Evolutionary conservation across 1,140 invertebrate genomes (phyloP), one percentile per base, ranked within the genome.

Genomic region (Galleria mellonella): DNA sequence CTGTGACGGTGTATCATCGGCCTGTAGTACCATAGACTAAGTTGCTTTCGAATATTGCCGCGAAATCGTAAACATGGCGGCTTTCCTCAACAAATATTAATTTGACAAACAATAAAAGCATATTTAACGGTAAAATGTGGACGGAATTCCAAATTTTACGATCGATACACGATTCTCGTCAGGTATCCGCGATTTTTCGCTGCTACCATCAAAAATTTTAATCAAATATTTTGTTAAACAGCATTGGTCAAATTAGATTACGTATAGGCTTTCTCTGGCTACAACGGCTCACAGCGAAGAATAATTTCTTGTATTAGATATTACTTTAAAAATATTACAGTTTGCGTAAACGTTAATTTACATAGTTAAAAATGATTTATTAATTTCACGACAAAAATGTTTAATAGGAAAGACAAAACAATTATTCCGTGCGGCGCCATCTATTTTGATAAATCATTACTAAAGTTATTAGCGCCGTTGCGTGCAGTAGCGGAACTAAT

Each of bases 401-500:
- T n/a, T n/a, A n/a, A n/a, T n/a, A n/a, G n/a, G n/a, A n/a, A n/a
- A n/a, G n/a, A n/a, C n/a, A n/a, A n/a, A n/a, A n/a, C n/a, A n/a
- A n/a, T n/a, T 23, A 6, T 3, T 23, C 2, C 17, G 2, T 6
- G 2, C 6, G 6, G 17, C 17, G 17, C 17, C 17, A 23, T 23
- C 17, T 23, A 23, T 23, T 3, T 23, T 23, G 6, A 23, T n/a
- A 23, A 23, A 3, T 6, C 6, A 23, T 2, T 23, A 23, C 17
- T 23, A 3, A 23, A 3, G 17, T 6, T 23, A 23, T 23, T 23
- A 0, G 4, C 0, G 13, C 7, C 30, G 29, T 32, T 17, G 37
- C 30, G 36, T 13, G 23, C 10, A 40, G 5, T 47, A 40, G 44
- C 15, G 15, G 30, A 32, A 47, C 44, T 39, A 40, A 15, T 38